A percentile compares a stretch with the other conserved stretches of the same genome.
Conservation (phyloP, 2,113 vertebrate genomes). For the Ancistrus triradiatus region DNA sequence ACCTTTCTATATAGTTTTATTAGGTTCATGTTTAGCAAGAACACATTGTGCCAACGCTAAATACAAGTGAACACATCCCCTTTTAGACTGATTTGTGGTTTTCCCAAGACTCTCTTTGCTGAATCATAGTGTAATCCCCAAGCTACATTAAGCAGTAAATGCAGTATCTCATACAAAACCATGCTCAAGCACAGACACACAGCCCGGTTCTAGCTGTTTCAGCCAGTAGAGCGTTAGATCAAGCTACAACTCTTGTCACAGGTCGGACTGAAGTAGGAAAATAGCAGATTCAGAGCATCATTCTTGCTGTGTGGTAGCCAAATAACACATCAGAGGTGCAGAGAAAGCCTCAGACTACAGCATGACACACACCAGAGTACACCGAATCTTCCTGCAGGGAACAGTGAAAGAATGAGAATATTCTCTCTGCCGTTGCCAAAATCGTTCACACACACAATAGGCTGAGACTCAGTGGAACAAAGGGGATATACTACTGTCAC, state of each 20-base stretch:
- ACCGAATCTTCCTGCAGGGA: neutral
- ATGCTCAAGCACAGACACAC: neutral
- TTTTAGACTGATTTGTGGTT: no score
- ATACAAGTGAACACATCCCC: no score
- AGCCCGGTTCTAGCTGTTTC: neutral
- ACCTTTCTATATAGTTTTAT: no score
- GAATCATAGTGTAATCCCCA: no score
- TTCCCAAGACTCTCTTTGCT: no score
- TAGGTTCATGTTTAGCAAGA: no score
- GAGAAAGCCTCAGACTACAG: neutral
- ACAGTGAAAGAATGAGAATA: slow-evolving; percentile 2
- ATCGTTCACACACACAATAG: slow-evolving; percentile 11
- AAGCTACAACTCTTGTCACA: neutral
- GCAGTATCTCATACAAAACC: neutral
- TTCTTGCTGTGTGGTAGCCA: neutral
- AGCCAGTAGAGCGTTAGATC: neutral
- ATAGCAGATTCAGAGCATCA: neutral
- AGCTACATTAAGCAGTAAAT: slow-evolving; percentile 11
- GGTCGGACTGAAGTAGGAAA: neutral
- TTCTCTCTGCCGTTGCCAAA: neutral
- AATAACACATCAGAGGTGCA: neutral
- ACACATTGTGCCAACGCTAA: no score
- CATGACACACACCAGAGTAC: neutral
- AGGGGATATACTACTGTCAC: neutral
- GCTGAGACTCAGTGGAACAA: neutral